These are phyloP conservation scores for Riptortus pedestris DNA, from an alignment of 1,140 invertebrate genomes.

Conservation along the genomic window DNA sequence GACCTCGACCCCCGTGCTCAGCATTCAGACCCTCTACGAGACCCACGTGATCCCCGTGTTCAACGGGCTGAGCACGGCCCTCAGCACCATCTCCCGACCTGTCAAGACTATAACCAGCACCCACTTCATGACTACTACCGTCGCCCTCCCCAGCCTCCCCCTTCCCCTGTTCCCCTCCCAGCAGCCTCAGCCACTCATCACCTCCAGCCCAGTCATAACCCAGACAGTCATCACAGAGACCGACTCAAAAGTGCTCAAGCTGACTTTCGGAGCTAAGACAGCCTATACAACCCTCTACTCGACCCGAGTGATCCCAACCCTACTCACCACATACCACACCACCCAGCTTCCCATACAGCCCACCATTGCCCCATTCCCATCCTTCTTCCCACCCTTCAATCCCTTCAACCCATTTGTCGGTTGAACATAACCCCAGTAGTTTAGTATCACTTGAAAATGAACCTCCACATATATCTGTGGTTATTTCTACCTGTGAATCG, in stretches of 20 bases:
- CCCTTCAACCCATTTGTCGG: slow-evolving; percentile 64
- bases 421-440: no score
- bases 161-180: slow-evolving; percentile 39
- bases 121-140: slow-evolving; percentile 60
- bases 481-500: no score
- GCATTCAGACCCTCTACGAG: slow-evolving; percentile 66
- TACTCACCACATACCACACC: slow-evolving; percentile 68
- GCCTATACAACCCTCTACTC: slow-evolving; percentile 76
- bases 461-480: no score
- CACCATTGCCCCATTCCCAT: slow-evolving; percentile 48
- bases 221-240: slow-evolving; percentile 69
- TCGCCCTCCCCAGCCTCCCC: slow-evolving; percentile 44
- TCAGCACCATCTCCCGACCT: slow-evolving; percentile 63
- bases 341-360: slow-evolving; percentile 62
- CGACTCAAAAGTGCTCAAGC: slow-evolving; percentile 67
- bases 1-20: slow-evolving; percentile 61
- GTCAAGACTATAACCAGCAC: slow-evolving; percentile 64
- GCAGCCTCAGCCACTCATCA: slow-evolving; percentile 48
- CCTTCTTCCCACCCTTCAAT: slow-evolving; percentile 54
- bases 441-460: no score
- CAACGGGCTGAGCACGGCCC: slow-evolving; percentile 58
- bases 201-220: slow-evolving; percentile 67
- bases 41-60: slow-evolving; percentile 68
- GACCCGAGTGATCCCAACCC: slow-evolving; percentile 71
- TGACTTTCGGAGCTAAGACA: slow-evolving; percentile 80